Evolutionary conservation across 1,140 invertebrate genomes (phyloP).

Genomic region (Listronotus oregonensis): DNA sequence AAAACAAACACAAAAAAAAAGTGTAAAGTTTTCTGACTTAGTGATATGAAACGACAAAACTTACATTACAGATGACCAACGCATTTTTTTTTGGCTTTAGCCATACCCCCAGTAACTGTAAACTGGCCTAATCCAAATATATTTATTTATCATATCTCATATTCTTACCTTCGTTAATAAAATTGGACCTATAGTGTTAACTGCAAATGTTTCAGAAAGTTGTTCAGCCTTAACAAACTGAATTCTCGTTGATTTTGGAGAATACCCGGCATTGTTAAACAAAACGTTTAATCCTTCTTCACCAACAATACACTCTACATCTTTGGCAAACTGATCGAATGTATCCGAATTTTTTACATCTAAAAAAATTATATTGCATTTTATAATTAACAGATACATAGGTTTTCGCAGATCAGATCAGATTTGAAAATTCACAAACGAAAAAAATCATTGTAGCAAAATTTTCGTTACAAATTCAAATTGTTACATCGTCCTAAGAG

Average conservation of each 20-base stretch:
- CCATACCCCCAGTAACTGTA: too few relatives aligned
- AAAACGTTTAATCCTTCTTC: constrained; percentile 78
- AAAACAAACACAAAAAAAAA: too few relatives aligned
- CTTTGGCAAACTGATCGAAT: constrained; percentile 63
- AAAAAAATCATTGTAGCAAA: too few relatives aligned
- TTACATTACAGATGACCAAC: too few relatives aligned
- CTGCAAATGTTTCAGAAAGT: constrained; percentile 69
- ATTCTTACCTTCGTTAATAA: constrained; percentile 76
- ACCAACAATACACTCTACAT: constrained; percentile 66
- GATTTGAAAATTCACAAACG: too few relatives aligned
- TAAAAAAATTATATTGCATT: constrained; percentile 49
- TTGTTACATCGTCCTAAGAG: not conserved
- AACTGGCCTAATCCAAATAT: too few relatives aligned
- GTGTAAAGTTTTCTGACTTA: too few relatives aligned
- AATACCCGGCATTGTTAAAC: constrained; percentile 85
- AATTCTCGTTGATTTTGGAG: constrained; percentile 74
- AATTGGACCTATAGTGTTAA: constrained; percentile 82
- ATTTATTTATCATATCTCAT: too few relatives aligned
- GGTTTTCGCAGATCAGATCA: too few relatives aligned
- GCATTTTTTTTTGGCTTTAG: too few relatives aligned
- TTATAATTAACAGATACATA: too few relatives aligned
- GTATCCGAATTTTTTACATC: constrained; percentile 70
- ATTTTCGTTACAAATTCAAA: not conserved
- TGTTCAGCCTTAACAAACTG: constrained; percentile 71
- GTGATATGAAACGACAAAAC: too few relatives aligned